Percentiles rank a stretch among this genome's conserved stretches.
Evolutionary conservation across 2,888 invertebrate genomes (phyloP).

Genomic region (Nymphalis urticae): DNA sequence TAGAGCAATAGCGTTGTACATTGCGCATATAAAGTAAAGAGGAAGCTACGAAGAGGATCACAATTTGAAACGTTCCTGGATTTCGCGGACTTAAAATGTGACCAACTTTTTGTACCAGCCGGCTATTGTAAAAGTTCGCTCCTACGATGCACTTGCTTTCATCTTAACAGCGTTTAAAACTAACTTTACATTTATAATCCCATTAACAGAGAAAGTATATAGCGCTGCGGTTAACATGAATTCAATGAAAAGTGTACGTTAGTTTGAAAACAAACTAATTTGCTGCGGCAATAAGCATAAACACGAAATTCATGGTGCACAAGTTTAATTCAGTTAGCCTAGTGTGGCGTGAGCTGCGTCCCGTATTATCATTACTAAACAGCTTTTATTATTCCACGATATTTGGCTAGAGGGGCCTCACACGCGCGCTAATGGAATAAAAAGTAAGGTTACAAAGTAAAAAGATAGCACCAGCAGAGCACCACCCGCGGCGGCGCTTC

Average conservation of each 20-base stretch:
- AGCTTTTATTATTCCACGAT: constrained; percentile 80
- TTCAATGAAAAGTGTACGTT: constrained; percentile 47
- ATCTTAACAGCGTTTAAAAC: constrained; percentile 45
- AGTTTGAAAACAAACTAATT: constrained; percentile 58
- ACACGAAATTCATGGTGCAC: constrained; percentile 62
- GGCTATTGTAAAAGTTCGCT: constrained; percentile 56
- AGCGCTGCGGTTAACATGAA: constrained; percentile 31
- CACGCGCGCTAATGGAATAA: constrained; percentile 81
- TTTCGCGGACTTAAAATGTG: constrained; percentile 60
- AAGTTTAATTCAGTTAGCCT: constrained; percentile 74
- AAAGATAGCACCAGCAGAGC: constrained; percentile 70
- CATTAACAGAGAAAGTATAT: constrained; percentile 36
- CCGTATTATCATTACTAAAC: constrained; percentile 79
- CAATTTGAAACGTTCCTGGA: constrained; percentile 65
- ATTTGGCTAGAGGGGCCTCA: constrained; percentile 79
- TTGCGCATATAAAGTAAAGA: constrained; percentile 74
- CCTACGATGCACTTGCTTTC: constrained; percentile 45
- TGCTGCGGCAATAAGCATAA: constrained; percentile 59
- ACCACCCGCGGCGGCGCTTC: constrained; percentile 76
- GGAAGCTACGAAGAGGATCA: constrained; percentile 66
- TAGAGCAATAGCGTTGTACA: constrained; percentile 77
- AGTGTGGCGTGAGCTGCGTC: constrained; percentile 66
- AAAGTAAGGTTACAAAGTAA: constrained; percentile 82
- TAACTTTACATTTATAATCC: constrained; percentile 47
- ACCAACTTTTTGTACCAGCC: constrained; percentile 62